Conservation (phyloP, 2,113 vertebrate genomes). For the Lepus americanus region DNA sequence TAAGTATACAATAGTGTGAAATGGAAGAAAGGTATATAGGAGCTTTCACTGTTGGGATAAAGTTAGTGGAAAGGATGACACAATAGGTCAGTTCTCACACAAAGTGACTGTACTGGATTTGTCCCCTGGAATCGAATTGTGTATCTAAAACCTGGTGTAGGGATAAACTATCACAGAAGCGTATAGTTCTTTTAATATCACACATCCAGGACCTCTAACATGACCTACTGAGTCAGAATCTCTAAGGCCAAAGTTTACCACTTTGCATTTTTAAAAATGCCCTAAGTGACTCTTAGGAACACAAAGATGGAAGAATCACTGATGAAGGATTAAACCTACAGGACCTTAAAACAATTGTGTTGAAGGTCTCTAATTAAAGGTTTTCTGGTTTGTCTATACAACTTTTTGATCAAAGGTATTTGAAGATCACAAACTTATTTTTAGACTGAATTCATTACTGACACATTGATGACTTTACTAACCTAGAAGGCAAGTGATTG, state of each 20-base stretch:
- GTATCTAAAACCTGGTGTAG: background rate
- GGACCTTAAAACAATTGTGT: background rate
- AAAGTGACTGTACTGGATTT: background rate
- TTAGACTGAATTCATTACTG: slow-evolving; percentile 29
- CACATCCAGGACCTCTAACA: background rate
- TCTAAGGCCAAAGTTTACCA: background rate
- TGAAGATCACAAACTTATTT: slow-evolving; percentile 28
- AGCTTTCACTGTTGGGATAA: background rate
- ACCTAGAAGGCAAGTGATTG: background rate
- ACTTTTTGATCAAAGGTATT: slow-evolving; percentile 44
- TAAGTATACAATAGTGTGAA: background rate
- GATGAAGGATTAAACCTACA: background rate
- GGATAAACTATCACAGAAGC: background rate
- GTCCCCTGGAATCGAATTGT: background rate
- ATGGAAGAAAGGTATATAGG: background rate
- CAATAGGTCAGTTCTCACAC: background rate
- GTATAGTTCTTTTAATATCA: background rate
- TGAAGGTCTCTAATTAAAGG: background rate
- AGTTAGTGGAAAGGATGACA: background rate
- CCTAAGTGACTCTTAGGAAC: background rate
- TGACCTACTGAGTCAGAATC: background rate
- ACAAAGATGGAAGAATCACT: background rate
- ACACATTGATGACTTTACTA: slow-evolving; percentile 34
- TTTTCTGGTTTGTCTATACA: background rate
- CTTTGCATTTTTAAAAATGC: background rate